Conservation (phyloP, 2,797 vertebrate genomes). For the Graptemys geographica region DNA sequence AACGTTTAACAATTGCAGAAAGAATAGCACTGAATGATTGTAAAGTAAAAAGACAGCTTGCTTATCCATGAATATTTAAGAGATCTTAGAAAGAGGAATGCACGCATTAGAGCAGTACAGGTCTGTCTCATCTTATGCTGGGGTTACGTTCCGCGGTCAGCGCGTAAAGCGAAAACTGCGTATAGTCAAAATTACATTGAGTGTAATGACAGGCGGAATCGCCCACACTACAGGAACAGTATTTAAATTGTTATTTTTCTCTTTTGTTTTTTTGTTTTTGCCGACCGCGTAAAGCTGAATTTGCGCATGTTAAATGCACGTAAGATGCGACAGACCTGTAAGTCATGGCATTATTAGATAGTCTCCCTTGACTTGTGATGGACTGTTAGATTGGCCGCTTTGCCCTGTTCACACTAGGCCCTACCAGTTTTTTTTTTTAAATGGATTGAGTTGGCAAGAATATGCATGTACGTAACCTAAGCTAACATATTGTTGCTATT, state of each 20-base stretch:
- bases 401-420: not conserved
- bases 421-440: not conserved
- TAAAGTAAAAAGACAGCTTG: not conserved
- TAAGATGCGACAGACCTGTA: too few relatives aligned
- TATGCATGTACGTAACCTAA: not conserved
- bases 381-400: not conserved
- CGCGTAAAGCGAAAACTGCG: too few relatives aligned
- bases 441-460: not conserved
- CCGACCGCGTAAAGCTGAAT: too few relatives aligned
- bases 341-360: not conserved
- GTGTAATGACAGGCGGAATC: too few relatives aligned
- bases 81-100: not conserved
- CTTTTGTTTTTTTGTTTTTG: too few relatives aligned
- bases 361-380: not conserved
- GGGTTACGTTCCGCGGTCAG: too few relatives aligned
- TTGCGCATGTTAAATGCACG: too few relatives aligned
- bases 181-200: too few relatives aligned
- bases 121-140: too few relatives aligned
- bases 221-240: too few relatives aligned
- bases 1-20: not conserved
- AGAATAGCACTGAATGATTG: not conserved
- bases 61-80: not conserved
- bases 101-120: not conserved
- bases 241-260: too few relatives aligned
- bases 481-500: not conserved